Evolutionary conservation across 2,888 invertebrate genomes (phyloP).

Genomic region (Mesodorylaimus sp.): DNA sequence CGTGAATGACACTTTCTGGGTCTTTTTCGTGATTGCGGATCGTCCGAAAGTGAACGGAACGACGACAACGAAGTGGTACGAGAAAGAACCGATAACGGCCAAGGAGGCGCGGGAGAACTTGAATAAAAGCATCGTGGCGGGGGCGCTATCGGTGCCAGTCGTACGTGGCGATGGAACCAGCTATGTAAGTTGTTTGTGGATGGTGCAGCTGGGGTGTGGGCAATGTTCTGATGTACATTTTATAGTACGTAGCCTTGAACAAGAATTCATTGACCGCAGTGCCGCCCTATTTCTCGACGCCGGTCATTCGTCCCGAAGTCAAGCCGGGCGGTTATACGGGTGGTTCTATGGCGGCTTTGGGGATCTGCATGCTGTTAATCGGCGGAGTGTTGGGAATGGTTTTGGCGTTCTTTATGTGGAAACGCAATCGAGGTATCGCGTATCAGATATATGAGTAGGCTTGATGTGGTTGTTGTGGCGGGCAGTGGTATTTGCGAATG

Average conservation of each 20-base stretch:
- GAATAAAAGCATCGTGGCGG: background rate
- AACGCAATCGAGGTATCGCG: slow-evolving; percentile 5
- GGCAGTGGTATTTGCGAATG: no score
- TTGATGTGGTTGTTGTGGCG: no score
- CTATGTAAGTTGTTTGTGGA: background rate
- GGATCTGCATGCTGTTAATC: slow-evolving; percentile 15
- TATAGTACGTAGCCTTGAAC: background rate
- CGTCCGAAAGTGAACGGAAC: background rate
- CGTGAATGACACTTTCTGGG: background rate
- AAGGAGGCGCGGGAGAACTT: background rate
- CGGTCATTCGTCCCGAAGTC: no score
- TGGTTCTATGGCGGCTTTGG: slow-evolving; percentile 22
- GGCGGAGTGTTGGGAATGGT: slow-evolving; percentile 4
- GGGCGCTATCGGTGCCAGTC: background rate
- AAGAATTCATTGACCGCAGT: background rate
- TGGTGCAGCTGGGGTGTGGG: background rate
- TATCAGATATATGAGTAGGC: slow-evolving; percentile 10
- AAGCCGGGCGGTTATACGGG: background rate
- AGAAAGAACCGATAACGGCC: background rate
- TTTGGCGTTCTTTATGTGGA: slow-evolving; percentile 5
- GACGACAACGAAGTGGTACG: background rate
- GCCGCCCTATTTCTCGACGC: background rate
- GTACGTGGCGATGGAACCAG: no score
- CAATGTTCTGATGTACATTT: background rate
- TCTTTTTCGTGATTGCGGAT: background rate